phyloP scores from a whole-genome alignment of 1,140 invertebrate species.

The Brachionus rubens region DNA sequence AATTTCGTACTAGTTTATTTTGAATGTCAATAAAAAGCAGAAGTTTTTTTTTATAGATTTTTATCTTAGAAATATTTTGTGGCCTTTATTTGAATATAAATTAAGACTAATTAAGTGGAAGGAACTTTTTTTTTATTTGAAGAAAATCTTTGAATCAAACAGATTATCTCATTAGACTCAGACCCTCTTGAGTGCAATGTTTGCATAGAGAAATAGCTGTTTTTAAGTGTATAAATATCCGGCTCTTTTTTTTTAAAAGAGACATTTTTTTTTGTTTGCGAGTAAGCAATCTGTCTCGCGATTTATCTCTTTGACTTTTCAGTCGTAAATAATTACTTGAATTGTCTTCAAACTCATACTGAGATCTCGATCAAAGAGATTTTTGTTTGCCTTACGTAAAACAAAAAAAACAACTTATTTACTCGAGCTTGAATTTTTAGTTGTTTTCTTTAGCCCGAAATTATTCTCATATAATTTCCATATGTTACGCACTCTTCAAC shows the following conservation, averaged over 20 bases:
- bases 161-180: background rate
- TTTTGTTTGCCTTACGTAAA: background rate
- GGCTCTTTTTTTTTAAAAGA: background rate
- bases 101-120: constrained; percentile 4
- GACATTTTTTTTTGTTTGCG: background rate
- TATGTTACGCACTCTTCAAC: too few species aligned
- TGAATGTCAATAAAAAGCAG: too few species aligned
- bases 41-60: too few species aligned
- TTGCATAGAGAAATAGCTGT: too few species aligned
- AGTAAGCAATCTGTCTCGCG: background rate
- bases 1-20: too few species aligned
- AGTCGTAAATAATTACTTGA: constrained; percentile 2
- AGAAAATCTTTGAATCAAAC: background rate
- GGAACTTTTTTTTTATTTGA: background rate
- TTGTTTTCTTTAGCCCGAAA: too few species aligned
- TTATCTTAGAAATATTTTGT: background rate
- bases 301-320: constrained; percentile 1
- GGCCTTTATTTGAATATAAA: background rate
- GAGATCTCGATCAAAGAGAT: background rate
- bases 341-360: background rate
- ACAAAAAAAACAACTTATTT: too few species aligned
- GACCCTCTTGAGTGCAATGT: too few species aligned
- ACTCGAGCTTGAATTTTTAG: too few species aligned
- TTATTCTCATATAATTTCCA: too few species aligned
- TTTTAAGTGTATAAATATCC: too few species aligned